A percentile compares a stretch with the other conserved stretches of the same genome.
phyloP scores from a whole-genome alignment of 2,113 vertebrate species.

The Trogon surrucura region DNA sequence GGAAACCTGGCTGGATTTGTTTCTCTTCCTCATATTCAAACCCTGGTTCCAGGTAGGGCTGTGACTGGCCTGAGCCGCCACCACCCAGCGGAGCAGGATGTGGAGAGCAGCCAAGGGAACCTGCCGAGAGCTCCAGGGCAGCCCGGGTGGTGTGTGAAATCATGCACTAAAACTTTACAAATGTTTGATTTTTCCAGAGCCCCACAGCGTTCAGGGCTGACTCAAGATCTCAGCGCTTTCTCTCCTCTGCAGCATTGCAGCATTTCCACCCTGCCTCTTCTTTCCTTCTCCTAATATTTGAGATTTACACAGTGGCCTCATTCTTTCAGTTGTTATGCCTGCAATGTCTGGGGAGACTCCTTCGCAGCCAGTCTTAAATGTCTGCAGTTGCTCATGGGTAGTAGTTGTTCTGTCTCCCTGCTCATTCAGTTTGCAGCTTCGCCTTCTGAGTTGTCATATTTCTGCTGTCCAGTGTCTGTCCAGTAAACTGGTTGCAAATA shows the following conservation, averaged over 20 bases:
- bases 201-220: slow-evolving; percentile 23
- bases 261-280: not conserved
- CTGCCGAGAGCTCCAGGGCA: not conserved
- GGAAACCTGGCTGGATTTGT: not conserved
- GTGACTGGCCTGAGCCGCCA: slow-evolving; percentile 24
- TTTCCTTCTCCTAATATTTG: not conserved
- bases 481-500: not conserved
- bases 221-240: not conserved
- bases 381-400: not conserved
- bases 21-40: slow-evolving; percentile 31
- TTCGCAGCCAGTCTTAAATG: not conserved
- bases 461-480: not conserved
- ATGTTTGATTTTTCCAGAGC: slow-evolving; percentile 55
- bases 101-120: slow-evolving; percentile 62
- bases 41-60: slow-evolving; percentile 5
- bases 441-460: not conserved
- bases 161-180: slow-evolving; percentile 37
- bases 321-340: not conserved
- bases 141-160: not conserved
- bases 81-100: slow-evolving; percentile 60
- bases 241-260: slow-evolving; percentile 1
- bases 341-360: not conserved
- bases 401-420: not conserved
- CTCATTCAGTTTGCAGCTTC: not conserved
- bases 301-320: not conserved